Base-by-base conservation (phyloP, 2,888 invertebrate species). In the Drosophila setosimentum region DNA sequence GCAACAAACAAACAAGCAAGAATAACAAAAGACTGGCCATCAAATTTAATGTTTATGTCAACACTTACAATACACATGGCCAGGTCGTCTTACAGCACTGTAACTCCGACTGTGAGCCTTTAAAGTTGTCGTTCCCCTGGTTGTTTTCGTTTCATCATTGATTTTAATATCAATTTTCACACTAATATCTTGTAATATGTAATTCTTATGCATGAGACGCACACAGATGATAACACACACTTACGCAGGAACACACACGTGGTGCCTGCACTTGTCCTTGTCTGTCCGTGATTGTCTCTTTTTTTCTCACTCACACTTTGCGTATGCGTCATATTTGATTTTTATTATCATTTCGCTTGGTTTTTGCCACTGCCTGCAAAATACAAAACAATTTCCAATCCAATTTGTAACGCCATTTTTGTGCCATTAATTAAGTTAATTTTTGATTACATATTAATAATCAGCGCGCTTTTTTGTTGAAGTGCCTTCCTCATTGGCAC, bases 141-240 rank as follows among this genome's bases (percentile, higher is more conserved):
- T 48, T 54, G 51, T 57, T 70, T 13, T 50, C 63, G 55, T 49
- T 73, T 86, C 90, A 83, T 80, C 89, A 87, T 87, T 87, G 87
- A 87, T 86, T 87, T 87, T 87, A 82, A 87, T 87, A 89, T 87
- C 87, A 90, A 87, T 90, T 89, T 90, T 87, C 83, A 80, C 90
- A 85, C 88, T 87, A 87, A 87, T 90, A 88, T 90, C 83, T 74
- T 88, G 81, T 87, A 80, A 85, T 85, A 88, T 88, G 86, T 83
- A 87, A 89, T 89, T 85, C 82, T 80, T 87, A 86, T 89, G 88
- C 86, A 89, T 84, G 88, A 78, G 78, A 68, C 78, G 69, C 65
- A 62, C 45, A 68, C 60, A 61, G 62, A 68, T 76, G 70, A 76
- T 76, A 71, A 59, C 63, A 50, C 51, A 68, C 55, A 49, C 40